Evolutionary conservation across 2,113 vertebrate species (phyloP), one percentile per base, ranked within the genome.

Genomic region (Trichechus manatus): DNA sequence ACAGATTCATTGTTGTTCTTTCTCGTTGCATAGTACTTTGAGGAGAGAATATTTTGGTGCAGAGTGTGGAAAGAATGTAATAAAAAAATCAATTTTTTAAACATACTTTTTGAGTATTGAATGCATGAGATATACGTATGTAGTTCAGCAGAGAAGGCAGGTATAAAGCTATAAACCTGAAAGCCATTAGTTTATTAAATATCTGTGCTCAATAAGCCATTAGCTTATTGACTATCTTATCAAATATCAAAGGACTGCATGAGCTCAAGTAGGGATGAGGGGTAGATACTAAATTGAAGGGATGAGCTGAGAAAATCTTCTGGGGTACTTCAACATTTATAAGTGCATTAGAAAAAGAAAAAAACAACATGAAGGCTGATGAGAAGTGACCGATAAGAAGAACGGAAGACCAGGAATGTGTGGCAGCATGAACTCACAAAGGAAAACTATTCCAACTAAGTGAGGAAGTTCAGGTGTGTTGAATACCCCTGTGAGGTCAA

Each of bases 101-200:
- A 84, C 42, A 5, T 74, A 44, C 7, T 27, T 82, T 25, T 44
- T 47, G 39, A 47, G 23, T 6, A 5, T 11, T 9, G 9, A 59
- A 5, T 72, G 29, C 2, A n/a, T 63, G 36, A 23, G n/a, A 59
- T 17, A 59, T 33, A 42, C 25, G 2, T 66, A 29, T 66, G 25
- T 23, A 20, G 1, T 2, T 23, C 0, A 0, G 39, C 36, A 63
- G 19, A 20, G 20, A 25, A 63, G 31, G 29, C 11, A 36, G 17
- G 11, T 44, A 23, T 29, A 6, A 31, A 27, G 31, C 14, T 13
- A 9, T 10, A 14, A 36, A 20, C 20, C 39, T 61, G 27, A 75
- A 72, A 10, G 29, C 31, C 2, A 2, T 44, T 44, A 63, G 23
- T 31, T 6, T 20, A 47, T 9, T 63, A n/a, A 61, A 36, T 42